Conservation (phyloP, 1,140 invertebrate genomes). For the Notospermus geniculatus region DNA sequence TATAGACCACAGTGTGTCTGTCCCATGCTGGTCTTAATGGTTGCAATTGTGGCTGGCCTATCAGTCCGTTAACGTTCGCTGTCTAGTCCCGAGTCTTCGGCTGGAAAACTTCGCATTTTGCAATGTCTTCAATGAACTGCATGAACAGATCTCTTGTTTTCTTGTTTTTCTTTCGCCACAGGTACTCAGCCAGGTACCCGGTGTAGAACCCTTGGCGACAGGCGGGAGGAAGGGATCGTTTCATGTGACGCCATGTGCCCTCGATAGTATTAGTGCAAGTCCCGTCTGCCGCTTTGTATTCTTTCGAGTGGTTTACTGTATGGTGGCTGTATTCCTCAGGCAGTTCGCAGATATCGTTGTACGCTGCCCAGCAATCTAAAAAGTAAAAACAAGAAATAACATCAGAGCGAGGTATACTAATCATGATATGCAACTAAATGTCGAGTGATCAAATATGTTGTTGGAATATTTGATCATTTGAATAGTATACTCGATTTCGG, state of each 20-base stretch:
- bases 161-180: not conserved
- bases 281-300: constrained; percentile 4
- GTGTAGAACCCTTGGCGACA: not conserved
- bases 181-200: constrained; percentile 7
- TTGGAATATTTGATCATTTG: too few species aligned
- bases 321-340: not conserved
- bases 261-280: constrained; percentile 3
- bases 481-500: too few species aligned
- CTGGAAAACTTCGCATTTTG: too few species aligned
- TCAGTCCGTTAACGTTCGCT: too few species aligned
- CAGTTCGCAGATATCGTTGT: constrained; percentile 10
- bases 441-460: too few species aligned
- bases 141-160: not conserved
- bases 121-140: not conserved
- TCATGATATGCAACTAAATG: too few species aligned
- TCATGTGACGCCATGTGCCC: not conserved
- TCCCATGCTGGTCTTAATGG: too few species aligned
- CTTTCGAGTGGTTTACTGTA: constrained; percentile 3
- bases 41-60: too few species aligned
- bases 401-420: too few species aligned
- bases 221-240: not conserved
- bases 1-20: too few species aligned
- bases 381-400: not conserved
- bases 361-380: constrained; percentile 23
- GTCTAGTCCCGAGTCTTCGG: too few species aligned